Evolutionary conservation across 2,888 invertebrate genomes (phyloP), one percentile per base, ranked within the genome.

Genomic region (Metacarcinus magister): DNA sequence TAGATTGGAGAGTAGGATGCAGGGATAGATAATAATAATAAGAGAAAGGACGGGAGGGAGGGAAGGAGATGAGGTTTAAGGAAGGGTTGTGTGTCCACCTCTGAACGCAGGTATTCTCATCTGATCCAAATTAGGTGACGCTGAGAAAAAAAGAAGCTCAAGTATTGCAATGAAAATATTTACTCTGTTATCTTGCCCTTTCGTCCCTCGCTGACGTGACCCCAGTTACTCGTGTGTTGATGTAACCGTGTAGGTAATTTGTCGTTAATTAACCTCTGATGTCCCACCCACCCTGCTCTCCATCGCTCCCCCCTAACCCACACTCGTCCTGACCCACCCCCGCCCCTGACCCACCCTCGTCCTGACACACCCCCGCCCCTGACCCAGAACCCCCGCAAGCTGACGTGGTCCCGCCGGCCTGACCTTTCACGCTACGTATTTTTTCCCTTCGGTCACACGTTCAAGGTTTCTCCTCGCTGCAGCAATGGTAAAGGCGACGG

Each of bases 371-470:
- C 32, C 87, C 39, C 2, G 19, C 87, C 39, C 39, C 87, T 87
- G 13, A 32, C 87, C 87, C 13, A 39, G 39, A n/a, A 16, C 87
- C 87, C 39, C 87, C 19, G 13, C n/a, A 2, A 39, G 39, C 87
- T 87, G 87, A 39, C 28, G 32, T 39, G 87, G 19, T 87, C 39
- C 39, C n/a, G 87, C 87, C 39, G 39, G 39, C 39, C 87, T 87
- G 87, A 87, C 87, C 87, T 87, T 87, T 87, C 87, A 87, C 87
- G 87, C 87, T 39, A 87, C 2, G 87, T 87, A 87, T 32, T 87
- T 39, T 87, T 87, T 39, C 19, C n/a, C n/a, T 82, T n/a, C 87
- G 32, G 13, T 87, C 39, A 87, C 39, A 39, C 7, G 32, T 87
- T 32, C 87, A 39, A 13, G 87, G 10, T 32, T 87, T 87, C 87